phyloP scores from a whole-genome alignment of 2,113 vertebrate genomes.

The Clarias magur region DNA sequence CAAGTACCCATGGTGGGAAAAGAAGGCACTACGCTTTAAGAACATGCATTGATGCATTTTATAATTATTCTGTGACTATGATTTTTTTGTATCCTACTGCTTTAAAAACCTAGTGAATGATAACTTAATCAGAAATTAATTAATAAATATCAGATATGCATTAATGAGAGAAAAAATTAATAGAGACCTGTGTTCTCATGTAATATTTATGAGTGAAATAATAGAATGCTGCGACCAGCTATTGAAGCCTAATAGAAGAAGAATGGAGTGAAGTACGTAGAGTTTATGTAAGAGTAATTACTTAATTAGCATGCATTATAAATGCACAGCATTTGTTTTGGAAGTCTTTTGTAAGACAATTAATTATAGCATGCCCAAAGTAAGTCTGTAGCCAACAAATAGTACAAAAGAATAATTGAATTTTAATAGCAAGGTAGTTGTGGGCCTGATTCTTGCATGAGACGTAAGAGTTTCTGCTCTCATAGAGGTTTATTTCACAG shows the following conservation, averaged over 20 bases:
- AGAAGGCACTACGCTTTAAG: neutral
- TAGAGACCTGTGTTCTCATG: neutral
- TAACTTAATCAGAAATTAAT: neutral
- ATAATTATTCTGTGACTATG: neutral
- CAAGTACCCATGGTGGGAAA: neutral
- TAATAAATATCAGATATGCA: neutral
- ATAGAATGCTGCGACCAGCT: neutral
- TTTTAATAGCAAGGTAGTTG: neutral
- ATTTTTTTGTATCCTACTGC: no score
- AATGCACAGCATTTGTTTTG: conserved; percentile 14
- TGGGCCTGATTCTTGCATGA: neutral
- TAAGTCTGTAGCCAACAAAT: conserved; percentile 15
- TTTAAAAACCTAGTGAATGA: neutral
- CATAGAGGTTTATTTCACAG: neutral
- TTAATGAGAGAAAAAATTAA: neutral
- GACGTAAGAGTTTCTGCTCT: neutral
- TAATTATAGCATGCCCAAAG: neutral
- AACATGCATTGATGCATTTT: no score
- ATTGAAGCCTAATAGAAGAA: neutral
- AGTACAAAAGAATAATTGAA: conserved; percentile 14
- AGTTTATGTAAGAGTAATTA: conserved; percentile 27
- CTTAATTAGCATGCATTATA: conserved; percentile 15
- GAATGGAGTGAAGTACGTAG: neutral
- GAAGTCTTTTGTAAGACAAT: neutral
- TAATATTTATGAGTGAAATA: conserved; percentile 9